Percentiles rank a stretch among this genome's conserved stretches.
Evolutionary conservation across 2,888 invertebrate species (phyloP).

Genomic region (Drosophila maculinotata): DNA sequence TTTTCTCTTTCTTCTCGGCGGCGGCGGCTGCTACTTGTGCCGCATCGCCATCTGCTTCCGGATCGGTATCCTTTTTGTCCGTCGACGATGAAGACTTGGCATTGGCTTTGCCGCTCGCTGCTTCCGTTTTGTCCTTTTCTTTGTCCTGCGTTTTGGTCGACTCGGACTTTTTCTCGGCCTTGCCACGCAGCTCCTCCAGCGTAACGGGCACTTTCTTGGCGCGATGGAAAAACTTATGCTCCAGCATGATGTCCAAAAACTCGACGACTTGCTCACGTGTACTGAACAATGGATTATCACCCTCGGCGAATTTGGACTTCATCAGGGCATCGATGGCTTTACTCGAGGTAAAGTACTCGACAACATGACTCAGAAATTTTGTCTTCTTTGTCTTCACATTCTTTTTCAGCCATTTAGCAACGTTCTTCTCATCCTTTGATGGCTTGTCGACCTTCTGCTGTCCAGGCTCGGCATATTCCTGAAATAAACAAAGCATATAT

Average conservation of each 20-base stretch:
- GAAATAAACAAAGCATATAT: constrained; percentile 16
- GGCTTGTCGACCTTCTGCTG: constrained; percentile 89
- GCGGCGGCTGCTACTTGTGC: constrained; percentile 48
- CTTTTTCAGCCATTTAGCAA: constrained; percentile 97
- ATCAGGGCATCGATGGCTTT: constrained; percentile 97
- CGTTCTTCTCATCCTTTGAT: constrained; percentile 94
- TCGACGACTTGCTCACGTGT: constrained; percentile 92
- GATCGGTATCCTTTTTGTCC: constrained; percentile 77
- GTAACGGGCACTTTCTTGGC: constrained; percentile 92
- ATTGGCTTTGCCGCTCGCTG: constrained; percentile 24
- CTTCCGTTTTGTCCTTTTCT: constrained; percentile 67
- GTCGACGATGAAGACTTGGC: constrained; percentile 37
- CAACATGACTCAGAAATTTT: constrained; percentile 97
- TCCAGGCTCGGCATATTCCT: constrained; percentile 85
- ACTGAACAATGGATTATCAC: constrained; percentile 91
- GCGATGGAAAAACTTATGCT: constrained; percentile 97
- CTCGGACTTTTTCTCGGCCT: constrained; percentile 60
- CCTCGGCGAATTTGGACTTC: constrained; percentile 95
- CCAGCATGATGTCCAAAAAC: constrained; percentile 93
- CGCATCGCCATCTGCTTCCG: constrained; percentile 65
- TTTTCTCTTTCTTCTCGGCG: constrained; percentile 86
- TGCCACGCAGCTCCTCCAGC: constrained; percentile 79
- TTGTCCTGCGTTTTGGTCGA: constrained; percentile 70
- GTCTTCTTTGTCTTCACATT: constrained; percentile 98
- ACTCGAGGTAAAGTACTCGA: constrained; percentile 96